phyloP scores from a whole-genome alignment of 2,113 vertebrate species.

The Callithrix jacchus region DNA sequence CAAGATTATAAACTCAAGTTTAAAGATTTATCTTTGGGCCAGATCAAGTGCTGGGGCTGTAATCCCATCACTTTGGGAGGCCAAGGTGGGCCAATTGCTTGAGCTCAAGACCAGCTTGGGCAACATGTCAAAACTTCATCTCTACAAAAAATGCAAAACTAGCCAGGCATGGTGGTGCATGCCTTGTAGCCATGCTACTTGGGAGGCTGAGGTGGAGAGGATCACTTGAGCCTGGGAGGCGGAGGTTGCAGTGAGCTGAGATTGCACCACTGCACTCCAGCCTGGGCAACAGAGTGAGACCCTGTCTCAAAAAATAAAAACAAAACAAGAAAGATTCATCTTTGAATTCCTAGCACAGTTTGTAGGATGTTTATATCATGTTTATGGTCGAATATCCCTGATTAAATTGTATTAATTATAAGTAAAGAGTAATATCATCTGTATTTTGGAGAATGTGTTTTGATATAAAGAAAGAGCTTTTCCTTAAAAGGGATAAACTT shows the following conservation, averaged over 20 bases:
- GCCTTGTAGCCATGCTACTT: background rate
- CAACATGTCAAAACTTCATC: background rate
- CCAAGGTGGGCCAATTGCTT: too few relatives aligned
- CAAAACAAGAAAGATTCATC: background rate
- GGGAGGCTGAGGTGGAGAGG: background rate
- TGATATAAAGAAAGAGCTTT: background rate
- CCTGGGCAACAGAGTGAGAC: background rate
- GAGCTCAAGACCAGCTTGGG: background rate
- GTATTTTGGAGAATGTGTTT: constrained; percentile 10
- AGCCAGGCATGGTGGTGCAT: background rate
- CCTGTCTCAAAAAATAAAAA: background rate
- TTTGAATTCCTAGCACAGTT: background rate
- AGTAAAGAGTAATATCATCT: constrained; percentile 4
- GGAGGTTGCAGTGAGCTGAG: background rate
- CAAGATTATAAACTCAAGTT: background rate
- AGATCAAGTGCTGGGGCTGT: too few relatives aligned
- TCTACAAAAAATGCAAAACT: background rate
- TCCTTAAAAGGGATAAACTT: background rate
- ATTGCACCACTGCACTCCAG: background rate
- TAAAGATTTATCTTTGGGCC: background rate
- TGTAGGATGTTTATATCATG: constrained; percentile 30
- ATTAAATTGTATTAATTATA: constrained; percentile 48
- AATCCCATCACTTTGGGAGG: too few relatives aligned
- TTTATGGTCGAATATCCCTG: constrained; percentile 35
- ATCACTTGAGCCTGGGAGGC: background rate